phyloP scores from a whole-genome alignment of 2,113 vertebrate species.

The Pipra filicauda region DNA sequence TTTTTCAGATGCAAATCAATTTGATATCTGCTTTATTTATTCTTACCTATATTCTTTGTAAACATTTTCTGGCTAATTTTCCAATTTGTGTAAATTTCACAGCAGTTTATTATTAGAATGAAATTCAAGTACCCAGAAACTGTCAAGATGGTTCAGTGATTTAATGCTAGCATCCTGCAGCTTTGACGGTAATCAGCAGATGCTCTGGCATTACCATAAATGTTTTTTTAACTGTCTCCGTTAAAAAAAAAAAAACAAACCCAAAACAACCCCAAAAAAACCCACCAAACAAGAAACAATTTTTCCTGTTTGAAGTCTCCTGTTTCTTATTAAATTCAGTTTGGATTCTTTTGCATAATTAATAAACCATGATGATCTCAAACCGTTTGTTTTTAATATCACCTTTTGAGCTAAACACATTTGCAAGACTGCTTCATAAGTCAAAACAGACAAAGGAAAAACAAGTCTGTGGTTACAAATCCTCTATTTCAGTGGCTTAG shows the following conservation, averaged over 20 bases:
- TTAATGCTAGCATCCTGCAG: slow-evolving; percentile 72
- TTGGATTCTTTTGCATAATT: slow-evolving; percentile 75
- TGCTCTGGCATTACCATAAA: slow-evolving; percentile 78
- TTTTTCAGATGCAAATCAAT: slow-evolving; percentile 42
- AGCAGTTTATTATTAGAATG: slow-evolving; percentile 70
- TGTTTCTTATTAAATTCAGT: slow-evolving; percentile 72
- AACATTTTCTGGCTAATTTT: slow-evolving; percentile 68
- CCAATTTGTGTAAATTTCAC: slow-evolving; percentile 68
- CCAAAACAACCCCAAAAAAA: neutral
- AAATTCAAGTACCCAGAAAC: slow-evolving; percentile 69
- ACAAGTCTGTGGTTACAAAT: neutral
- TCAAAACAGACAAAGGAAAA: slow-evolving; percentile 54
- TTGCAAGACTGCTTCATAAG: slow-evolving; percentile 23
- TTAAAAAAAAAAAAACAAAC: slow-evolving; percentile 26
- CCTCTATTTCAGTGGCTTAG: neutral
- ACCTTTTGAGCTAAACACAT: slow-evolving; percentile 62
- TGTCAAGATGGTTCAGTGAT: slow-evolving; percentile 79
- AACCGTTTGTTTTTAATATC: slow-evolving; percentile 72
- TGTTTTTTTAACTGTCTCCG: slow-evolving; percentile 75
- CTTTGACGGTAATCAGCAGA: slow-evolving; percentile 79
- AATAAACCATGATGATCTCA: slow-evolving; percentile 72
- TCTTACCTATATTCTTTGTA: slow-evolving; percentile 45
- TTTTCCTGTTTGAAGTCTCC: slow-evolving; percentile 58
- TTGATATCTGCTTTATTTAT: slow-evolving; percentile 28
- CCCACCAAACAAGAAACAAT: neutral